Base-by-base conservation (phyloP, 2,888 invertebrate species). In the Acrobasis consociella region DNA sequence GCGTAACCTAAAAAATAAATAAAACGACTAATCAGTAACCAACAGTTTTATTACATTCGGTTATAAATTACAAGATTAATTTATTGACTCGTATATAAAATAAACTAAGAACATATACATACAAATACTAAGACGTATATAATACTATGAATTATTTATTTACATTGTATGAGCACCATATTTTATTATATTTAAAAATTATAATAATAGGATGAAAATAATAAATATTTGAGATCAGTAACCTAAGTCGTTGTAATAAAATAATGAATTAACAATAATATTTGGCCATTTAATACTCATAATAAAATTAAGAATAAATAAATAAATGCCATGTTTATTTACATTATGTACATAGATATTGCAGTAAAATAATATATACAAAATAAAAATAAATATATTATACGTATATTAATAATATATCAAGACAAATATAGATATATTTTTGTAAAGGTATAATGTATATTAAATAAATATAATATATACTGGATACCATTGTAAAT, bases 11-110 rank as follows among this genome's bases (percentile, higher is more conserved):
- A n/a, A 50, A 67, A 72, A 69, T 62, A 67, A 68, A 70, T 46
- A 66, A 59, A 66, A 65, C 71, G 63, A 69, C 67, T 42, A 60
- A 62, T 69, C 73, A 80, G 83, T 84, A 85, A 87, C 84, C 85
- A 87, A 87, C 79, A 85, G 84, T 84, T 87, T 82, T 81, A 83
- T 86, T 85, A 75, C 77, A 84, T 81, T 81, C 70, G 76, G 73
- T 76, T 80, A 81, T 76, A 80, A 76, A 80, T 75, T 74, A 80
- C 7, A 46, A 46, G 77, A 77, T 76, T 72, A 79, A 75, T 72
- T 72, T 65, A 71, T 64, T 74, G 74, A 76, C 72, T 76, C 74
- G 69, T 74, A 72, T 71, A 69, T 65, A 67, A 72, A 59, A 69
- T 72, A 67, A 69, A 69, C 65, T 69, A 52, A 72, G 59, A 69